Base-by-base conservation (phyloP, 2,113 vertebrate species). In the Dromaius novaehollandiae region DNA sequence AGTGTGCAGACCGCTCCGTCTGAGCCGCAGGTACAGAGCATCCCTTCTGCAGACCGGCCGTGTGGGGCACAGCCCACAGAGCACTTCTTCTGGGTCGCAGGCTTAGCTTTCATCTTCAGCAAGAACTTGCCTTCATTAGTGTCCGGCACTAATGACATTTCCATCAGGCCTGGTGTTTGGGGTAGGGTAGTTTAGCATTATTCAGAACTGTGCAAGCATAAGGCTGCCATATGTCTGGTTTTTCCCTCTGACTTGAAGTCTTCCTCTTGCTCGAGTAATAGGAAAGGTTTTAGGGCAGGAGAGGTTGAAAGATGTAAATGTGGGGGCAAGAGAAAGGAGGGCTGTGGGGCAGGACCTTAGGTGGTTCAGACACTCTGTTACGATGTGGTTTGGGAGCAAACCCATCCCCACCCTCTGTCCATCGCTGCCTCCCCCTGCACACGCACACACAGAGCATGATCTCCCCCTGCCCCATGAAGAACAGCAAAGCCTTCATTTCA, bases 231-330 rank as follows among this genome's bases (percentile, higher is more conserved):
- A 16, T 48, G 40, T 36, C 32, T 93, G 38, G 0, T 55, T 81
- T 56, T 42, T 9, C 1, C 28, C 30, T 4, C 24, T n/a, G 68
- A 2, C 6, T 79, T 36, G 2, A 4, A 1, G 1, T 68, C 26
- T 84, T 38, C 65, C 24, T 38, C 34, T 48, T 79, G 6, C 40
- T 26, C 3, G 3, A 86, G 20, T 32, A 30, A 30, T 36, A 30
- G 64, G 71, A 81, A 83, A 78, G 6, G 3, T 46, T 81, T 87
- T 28, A 75, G 12, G 11, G 22, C 14, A 81, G 19, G 1, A 81
- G 18, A 4, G 4, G 26, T 11, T 75, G 46, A 64, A 20, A 92
- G 12, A 38, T 6, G n/a, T 38, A 32, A 73, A 55, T 82, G 76
- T 82, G n/a, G 22, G 42, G 20, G 12, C 78, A 70, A 44, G 13